Conservation (phyloP, 2,113 vertebrate species). For the Gorsachius goisagi region DNA sequence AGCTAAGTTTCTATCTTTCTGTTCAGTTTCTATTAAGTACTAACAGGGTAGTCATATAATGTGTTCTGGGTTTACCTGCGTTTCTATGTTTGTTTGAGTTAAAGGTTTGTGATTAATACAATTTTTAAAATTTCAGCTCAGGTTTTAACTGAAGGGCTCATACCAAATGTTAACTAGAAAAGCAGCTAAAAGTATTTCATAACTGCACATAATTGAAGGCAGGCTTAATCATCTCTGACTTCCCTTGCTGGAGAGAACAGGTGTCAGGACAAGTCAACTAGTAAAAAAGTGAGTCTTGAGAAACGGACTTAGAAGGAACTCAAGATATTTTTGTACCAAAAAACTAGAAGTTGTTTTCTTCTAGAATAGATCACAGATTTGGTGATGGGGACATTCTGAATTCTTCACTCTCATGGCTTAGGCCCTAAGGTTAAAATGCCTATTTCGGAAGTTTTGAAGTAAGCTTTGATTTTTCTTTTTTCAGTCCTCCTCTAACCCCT, state of each 20-base stretch:
- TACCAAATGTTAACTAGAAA: conserved; percentile 7
- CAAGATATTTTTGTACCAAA: background rate
- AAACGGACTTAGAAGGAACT: background rate
- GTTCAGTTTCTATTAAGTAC: background rate
- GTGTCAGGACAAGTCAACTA: background rate
- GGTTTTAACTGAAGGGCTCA: background rate
- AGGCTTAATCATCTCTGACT: background rate
- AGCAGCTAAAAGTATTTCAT: background rate
- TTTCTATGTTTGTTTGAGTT: conserved; percentile 28
- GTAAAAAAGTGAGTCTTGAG: background rate
- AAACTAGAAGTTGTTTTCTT: background rate
- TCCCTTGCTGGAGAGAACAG: background rate
- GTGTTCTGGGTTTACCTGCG: background rate
- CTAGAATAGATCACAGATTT: background rate
- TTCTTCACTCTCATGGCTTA: background rate
- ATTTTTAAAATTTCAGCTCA: background rate
- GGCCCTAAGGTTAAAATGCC: background rate
- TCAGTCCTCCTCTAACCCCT: background rate
- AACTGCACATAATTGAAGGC: background rate
- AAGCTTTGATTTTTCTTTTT: conserved; percentile 9
- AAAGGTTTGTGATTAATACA: background rate
- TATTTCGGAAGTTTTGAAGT: conserved; percentile 1
- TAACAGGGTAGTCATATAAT: background rate
- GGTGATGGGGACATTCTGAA: background rate
- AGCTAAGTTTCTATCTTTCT: background rate